Evolutionary conservation across 2,888 invertebrate species (phyloP).

Genomic region (Drosophila prostipennis): DNA sequence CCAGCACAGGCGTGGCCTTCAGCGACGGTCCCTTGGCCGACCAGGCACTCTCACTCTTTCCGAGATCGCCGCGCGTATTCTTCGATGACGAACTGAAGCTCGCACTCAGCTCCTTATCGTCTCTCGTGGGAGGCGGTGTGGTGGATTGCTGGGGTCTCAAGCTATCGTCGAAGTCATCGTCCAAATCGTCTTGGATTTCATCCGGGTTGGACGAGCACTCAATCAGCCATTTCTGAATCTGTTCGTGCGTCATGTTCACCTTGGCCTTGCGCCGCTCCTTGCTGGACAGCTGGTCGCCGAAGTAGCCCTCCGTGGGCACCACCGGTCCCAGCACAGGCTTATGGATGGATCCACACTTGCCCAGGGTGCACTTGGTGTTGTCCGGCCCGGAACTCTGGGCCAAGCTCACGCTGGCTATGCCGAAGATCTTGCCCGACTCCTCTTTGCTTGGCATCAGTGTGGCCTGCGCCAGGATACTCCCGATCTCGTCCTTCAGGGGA

Average conservation of each 20-base stretch:
- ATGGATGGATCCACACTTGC: slow-evolving; percentile 84
- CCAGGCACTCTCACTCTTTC: slow-evolving; percentile 83
- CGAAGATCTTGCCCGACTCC: slow-evolving; percentile 84
- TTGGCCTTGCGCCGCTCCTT: slow-evolving; percentile 86
- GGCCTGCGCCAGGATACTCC: slow-evolving; percentile 81
- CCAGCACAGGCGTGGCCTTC: slow-evolving; percentile 83
- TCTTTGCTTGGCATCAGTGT: slow-evolving; percentile 84
- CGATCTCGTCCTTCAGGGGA: slow-evolving; percentile 82
- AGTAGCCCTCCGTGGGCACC: slow-evolving; percentile 83
- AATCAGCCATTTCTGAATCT: slow-evolving; percentile 88
- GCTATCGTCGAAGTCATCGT: slow-evolving; percentile 83
- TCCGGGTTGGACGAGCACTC: slow-evolving; percentile 86
- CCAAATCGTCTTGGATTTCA: slow-evolving; percentile 84
- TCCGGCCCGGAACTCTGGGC: slow-evolving; percentile 84
- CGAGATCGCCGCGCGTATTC: slow-evolving; percentile 81
- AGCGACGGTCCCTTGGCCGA: slow-evolving; percentile 84
- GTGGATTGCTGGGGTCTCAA: slow-evolving; percentile 81
- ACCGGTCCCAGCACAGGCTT: slow-evolving; percentile 84
- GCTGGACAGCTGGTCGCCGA: slow-evolving; percentile 83
- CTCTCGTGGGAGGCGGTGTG: slow-evolving; percentile 82
- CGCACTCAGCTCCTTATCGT: slow-evolving; percentile 82
- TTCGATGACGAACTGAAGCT: slow-evolving; percentile 83
- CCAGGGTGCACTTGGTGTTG: slow-evolving; percentile 84
- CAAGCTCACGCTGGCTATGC: slow-evolving; percentile 84
- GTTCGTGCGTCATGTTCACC: slow-evolving; percentile 89